A percentile compares a stretch with the other conserved stretches of the same genome.
Evolutionary conservation across 2,113 vertebrate species (phyloP).

Genomic region (Cyrtonyx montezumae): DNA sequence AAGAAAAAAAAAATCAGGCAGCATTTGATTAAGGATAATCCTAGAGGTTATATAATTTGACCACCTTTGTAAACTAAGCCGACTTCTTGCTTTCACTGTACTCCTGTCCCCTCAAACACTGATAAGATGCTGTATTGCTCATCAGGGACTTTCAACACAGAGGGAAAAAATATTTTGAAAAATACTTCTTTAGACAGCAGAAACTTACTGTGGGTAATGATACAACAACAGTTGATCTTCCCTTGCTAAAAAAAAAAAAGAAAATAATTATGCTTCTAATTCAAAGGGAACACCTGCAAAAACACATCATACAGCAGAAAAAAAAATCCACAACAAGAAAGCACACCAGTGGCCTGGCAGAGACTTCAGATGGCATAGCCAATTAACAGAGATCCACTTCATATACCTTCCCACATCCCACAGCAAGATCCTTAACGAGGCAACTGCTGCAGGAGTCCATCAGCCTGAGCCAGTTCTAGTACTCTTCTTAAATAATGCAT

Average conservation of each 20-base stretch:
- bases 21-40: slow-evolving; percentile 45
- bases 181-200: background rate
- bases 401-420: slow-evolving; percentile 27
- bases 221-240: slow-evolving; percentile 59
- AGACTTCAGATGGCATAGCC: slow-evolving; percentile 33
- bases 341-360: slow-evolving; percentile 44
- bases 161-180: background rate
- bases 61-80: background rate
- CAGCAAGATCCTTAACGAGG: slow-evolving; percentile 55
- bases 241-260: background rate
- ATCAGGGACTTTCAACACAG: background rate
- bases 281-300: slow-evolving; percentile 78
- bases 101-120: background rate
- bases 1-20: slow-evolving; percentile 45
- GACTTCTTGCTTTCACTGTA: background rate
- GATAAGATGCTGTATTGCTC: background rate
- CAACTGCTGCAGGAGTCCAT: slow-evolving; percentile 18
- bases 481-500: slow-evolving; percentile 68
- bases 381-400: slow-evolving; percentile 56
- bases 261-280: slow-evolving; percentile 55
- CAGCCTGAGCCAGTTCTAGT: slow-evolving; percentile 37
- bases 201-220: background rate
- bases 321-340: slow-evolving; percentile 10
- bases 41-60: slow-evolving; percentile 18
- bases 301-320: slow-evolving; percentile 44